A percentile compares a stretch with the other conserved stretches of the same genome.
Conservation (phyloP, 1,140 invertebrate genomes). For the Whitmania pigra region DNA sequence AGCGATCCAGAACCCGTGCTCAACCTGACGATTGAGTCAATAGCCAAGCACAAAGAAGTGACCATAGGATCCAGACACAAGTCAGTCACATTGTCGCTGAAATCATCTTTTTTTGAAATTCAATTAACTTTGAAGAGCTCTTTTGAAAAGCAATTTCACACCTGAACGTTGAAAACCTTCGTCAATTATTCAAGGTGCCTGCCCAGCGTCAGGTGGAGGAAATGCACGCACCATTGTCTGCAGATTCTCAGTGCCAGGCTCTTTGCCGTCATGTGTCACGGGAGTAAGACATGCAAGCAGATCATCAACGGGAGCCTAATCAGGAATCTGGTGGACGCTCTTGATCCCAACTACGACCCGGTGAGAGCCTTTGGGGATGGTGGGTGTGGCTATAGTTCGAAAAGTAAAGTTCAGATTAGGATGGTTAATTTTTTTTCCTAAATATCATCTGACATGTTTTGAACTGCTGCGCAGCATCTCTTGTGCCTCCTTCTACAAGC, state of each 20-base stretch:
- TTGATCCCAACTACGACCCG: conserved; percentile 56
- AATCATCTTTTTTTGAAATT: not conserved
- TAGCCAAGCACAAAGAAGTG: conserved; percentile 53
- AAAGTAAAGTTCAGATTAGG: not conserved
- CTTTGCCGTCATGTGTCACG: conserved; percentile 52
- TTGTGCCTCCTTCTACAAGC: conserved; percentile 56
- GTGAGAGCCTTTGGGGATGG: conserved; percentile 38
- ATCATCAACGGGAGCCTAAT: conserved; percentile 48
- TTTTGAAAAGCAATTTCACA: no score
- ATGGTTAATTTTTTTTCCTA: not conserved
- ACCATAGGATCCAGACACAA: conserved; percentile 52
- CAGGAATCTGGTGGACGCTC: conserved; percentile 49
- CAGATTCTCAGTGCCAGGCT: conserved; percentile 54
- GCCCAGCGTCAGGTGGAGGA: conserved; percentile 49
- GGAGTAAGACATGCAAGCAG: conserved; percentile 44
- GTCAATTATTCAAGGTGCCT: conserved; percentile 40
- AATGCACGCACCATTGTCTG: conserved; percentile 56
- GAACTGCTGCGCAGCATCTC: conserved; percentile 47
- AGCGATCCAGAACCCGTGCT: conserved; percentile 48
- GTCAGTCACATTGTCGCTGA: conserved; percentile 28
- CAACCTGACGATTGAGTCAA: conserved; percentile 55
- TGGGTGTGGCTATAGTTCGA: not conserved
- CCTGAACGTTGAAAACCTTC: no score
- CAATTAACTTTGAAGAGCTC: no score
- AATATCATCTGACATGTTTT: conserved; percentile 1